Evolutionary conservation across 2,113 vertebrate species (phyloP), one percentile per base, ranked within the genome.

Genomic region (Cnemophilus loriae): DNA sequence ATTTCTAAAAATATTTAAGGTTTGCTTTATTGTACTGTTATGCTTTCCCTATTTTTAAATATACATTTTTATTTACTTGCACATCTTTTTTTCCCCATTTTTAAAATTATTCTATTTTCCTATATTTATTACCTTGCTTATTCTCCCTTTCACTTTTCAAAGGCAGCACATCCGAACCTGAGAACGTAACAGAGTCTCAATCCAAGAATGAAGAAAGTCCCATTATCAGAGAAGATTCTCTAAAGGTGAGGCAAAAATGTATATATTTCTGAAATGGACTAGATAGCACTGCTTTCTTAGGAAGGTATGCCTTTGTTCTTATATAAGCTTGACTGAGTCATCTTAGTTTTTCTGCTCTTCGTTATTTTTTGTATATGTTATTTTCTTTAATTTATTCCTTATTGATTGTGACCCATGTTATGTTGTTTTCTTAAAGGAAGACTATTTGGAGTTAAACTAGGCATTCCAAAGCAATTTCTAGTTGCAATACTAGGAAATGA

Each of bases 211-310:
- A 94, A 50, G 95, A 67, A 90, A 90, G 24, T 57, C 14, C 63
- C 55, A 97, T 98, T 79, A 77, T 98, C 67, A 97, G 98, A 90
- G 98, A 98, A 90, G 97, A 78, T 11, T 98, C 98, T 87, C 94
- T 98, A 61, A 98, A 98, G 98, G 98, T 98, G 93, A 98, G 88
- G 35, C 28, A 84, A 93, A 85, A 78, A 65, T 84, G 87, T 26
- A 4, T 67, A 5, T 56, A 39, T 86, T 84, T 87, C 64, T 89
- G 73, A 89, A 96, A 85, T 30, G 12, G 8, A 42, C 41, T 83
- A 69, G 65, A 37, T 68, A 60, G 28, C 23, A 60, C 7, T 49
- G 7, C 41, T 83, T 91, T 82, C 24, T 20, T n/a, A 16, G n/a
- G 44, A 87, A 91, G 33, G 12, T 30, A 47, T 39, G 16, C 27